These are phyloP conservation scores for Aradophagus sp. DNA, from an alignment of 1,140 invertebrate genomes.

Conservation along the genomic window DNA sequence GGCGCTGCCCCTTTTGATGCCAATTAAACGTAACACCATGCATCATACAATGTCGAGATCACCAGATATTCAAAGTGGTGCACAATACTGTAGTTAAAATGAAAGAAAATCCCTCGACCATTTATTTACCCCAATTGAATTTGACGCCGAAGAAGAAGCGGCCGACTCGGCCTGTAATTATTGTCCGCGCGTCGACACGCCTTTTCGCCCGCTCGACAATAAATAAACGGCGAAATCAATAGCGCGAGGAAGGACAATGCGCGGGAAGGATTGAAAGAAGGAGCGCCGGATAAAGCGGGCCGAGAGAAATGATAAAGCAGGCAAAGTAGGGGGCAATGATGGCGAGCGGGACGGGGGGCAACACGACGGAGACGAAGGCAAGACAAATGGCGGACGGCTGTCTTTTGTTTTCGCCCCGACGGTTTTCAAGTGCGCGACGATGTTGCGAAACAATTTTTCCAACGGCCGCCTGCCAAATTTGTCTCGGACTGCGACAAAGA, in stretches of 20 bases:
- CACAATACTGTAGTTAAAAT: constrained; percentile 51
- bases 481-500: constrained; percentile 20
- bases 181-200: too few species aligned
- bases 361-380: too few species aligned
- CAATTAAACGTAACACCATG: constrained; percentile 54
- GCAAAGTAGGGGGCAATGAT: too few species aligned
- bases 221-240: too few species aligned
- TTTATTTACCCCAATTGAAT: constrained; percentile 44
- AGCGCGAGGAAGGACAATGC: too few species aligned
- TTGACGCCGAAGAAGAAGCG: constrained; percentile 2
- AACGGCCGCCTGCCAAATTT: constrained; percentile 43
- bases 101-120: constrained; percentile 26
- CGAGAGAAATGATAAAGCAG: not conserved
- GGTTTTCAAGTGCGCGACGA: constrained; percentile 24
- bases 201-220: too few species aligned
- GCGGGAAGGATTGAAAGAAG: too few species aligned
- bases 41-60: constrained; percentile 50
- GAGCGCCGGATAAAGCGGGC: too few species aligned
- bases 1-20: constrained; percentile 28
- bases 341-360: too few species aligned
- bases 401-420: constrained; percentile 13
- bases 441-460: too few species aligned
- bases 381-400: too few species aligned
- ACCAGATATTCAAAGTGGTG: constrained; percentile 51
- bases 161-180: too few species aligned